These are phyloP conservation scores for Neolamprologus tretocephalus DNA, from an alignment of 2,113 vertebrate genomes.

Conservation along the genomic window DNA sequence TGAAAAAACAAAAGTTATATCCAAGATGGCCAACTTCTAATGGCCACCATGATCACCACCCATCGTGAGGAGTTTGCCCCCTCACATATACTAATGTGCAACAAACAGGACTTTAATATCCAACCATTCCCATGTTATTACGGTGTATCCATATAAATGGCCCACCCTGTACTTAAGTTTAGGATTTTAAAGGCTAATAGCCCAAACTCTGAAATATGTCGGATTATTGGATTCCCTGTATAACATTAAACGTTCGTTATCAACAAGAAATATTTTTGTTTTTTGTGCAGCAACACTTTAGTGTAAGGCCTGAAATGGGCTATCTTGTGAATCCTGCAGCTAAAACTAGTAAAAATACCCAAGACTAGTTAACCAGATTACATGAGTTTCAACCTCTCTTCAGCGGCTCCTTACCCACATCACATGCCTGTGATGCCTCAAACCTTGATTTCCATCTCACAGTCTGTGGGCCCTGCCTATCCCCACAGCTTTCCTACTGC, in stretches of 20 bases:
- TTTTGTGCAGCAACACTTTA: background rate
- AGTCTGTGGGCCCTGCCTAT: background rate
- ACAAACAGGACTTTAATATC: background rate
- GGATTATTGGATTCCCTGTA: background rate
- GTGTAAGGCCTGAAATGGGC: background rate
- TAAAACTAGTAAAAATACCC: background rate
- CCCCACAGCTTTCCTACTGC: background rate
- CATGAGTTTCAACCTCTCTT: background rate
- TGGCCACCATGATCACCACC: rapidly evolving
- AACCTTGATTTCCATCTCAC: background rate
- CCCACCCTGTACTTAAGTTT: background rate
- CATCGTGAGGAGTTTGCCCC: rapidly evolving
- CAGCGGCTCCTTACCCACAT: background rate
- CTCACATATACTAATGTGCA: rapidly evolving
- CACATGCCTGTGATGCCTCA: background rate
- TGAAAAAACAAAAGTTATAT: background rate
- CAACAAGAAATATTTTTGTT: background rate
- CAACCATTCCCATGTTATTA: background rate
- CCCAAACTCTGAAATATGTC: background rate
- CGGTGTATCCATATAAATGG: rapidly evolving
- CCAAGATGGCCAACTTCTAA: background rate
- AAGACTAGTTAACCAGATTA: background rate
- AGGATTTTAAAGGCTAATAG: background rate
- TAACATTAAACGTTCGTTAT: background rate
- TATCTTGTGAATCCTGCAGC: background rate